phyloP scores from a whole-genome alignment of 2,888 invertebrate species.

The Macrosiphum euphorbiae region DNA sequence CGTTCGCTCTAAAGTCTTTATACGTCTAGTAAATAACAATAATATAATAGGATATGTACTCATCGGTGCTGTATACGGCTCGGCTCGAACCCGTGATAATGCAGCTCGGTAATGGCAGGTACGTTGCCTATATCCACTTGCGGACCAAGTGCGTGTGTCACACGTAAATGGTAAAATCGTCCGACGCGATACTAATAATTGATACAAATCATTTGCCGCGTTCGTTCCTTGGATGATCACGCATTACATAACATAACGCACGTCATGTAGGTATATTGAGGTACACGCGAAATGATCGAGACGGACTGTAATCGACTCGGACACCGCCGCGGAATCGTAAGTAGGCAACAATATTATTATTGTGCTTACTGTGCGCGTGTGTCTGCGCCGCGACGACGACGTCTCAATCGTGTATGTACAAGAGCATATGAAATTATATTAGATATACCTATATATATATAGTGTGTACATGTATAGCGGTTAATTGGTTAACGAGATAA shows the following conservation, averaged over 20 bases:
- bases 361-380: neutral
- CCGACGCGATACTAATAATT: neutral
- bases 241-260: neutral
- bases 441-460: neutral
- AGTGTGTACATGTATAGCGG: neutral
- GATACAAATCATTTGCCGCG: constrained; percentile 24
- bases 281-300: neutral
- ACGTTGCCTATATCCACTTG: neutral
- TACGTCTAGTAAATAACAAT: neutral
- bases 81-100: neutral
- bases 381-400: neutral
- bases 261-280: neutral
- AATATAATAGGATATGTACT: neutral
- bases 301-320: constrained; percentile 29
- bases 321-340: constrained; percentile 25
- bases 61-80: neutral
- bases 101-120: neutral
- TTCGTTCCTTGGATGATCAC: neutral
- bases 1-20: neutral
- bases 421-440: neutral
- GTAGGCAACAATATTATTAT: constrained; percentile 16
- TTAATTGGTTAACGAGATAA: constrained; percentile 13
- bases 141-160: neutral
- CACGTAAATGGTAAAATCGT: neutral
- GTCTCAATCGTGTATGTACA: neutral